Conservation (phyloP, 2,888 invertebrate species). For the Thereva nobilitata region DNA sequence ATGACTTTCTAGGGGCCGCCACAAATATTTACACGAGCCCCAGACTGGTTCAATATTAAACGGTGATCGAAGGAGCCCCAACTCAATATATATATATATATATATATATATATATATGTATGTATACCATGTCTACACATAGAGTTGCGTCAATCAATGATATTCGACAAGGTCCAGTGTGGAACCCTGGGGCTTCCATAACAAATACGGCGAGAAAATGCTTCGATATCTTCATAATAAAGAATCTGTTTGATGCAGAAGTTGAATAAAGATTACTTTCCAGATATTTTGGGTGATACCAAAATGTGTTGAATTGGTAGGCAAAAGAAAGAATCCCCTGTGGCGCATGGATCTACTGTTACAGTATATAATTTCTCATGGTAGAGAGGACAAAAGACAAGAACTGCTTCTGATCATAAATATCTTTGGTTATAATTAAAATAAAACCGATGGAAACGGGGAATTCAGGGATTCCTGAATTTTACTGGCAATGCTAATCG, state of each 20-base stretch:
- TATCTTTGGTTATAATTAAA: conserved; percentile 19
- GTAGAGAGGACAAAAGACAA: too few relatives aligned
- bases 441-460: conserved; percentile 9
- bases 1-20: conserved; percentile 31
- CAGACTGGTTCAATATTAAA: conserved; percentile 15
- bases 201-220: conserved; percentile 11
- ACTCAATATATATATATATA: too few relatives aligned
- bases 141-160: conserved; percentile 31
- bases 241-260: conserved; percentile 25
- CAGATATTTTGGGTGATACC: conserved; percentile 8
- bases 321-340: conserved; percentile 12
- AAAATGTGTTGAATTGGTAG: conserved; percentile 9
- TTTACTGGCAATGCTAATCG: conserved; percentile 15
- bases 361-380: too few relatives aligned
- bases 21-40: conserved; percentile 31
- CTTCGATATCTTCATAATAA: conserved; percentile 27
- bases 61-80: background rate
- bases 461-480: conserved; percentile 12
- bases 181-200: conserved; percentile 26
- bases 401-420: too few relatives aligned
- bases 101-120: too few relatives aligned
- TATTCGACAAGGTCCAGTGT: conserved; percentile 20
- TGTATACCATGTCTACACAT: background rate
- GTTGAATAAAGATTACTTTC: conserved; percentile 12
- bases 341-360: background rate